phyloP scores from a whole-genome alignment of 2,797 vertebrate species.

The Pyrrhura leucotis region DNA sequence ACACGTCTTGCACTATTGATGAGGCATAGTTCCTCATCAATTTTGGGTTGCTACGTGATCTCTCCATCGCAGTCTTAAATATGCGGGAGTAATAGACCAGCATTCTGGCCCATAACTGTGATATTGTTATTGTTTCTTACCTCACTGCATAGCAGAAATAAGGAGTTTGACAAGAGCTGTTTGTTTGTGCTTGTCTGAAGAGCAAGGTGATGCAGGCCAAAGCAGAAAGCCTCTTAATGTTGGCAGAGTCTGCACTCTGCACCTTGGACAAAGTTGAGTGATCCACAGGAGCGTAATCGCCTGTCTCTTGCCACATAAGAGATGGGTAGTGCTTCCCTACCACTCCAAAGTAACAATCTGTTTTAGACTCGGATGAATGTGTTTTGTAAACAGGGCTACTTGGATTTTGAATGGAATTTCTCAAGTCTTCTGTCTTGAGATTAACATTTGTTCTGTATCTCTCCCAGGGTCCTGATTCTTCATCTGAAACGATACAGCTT shows the following conservation, averaged over 20 bases:
- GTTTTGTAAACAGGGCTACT: not conserved
- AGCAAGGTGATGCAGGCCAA: not conserved
- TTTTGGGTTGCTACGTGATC: not conserved
- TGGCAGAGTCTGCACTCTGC: not conserved
- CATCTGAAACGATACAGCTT: conserved; percentile 98
- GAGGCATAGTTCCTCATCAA: not conserved
- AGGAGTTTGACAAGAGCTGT: not conserved
- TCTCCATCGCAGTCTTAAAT: not conserved
- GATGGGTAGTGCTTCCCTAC: not conserved
- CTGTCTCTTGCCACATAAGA: not conserved
- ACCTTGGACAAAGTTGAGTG: not conserved
- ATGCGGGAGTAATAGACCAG: not conserved
- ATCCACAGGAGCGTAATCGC: not conserved
- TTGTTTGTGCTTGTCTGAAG: not conserved
- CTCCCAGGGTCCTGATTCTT: conserved; percentile 92
- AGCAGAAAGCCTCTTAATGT: not conserved
- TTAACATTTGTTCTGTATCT: not conserved
- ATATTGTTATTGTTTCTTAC: not conserved
- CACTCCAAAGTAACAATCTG: not conserved
- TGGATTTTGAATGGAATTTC: not conserved
- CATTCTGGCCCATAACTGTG: not conserved
- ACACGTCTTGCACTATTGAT: not conserved
- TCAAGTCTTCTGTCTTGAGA: not conserved
- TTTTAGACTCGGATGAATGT: not conserved
- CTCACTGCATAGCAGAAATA: not conserved